Base-by-base conservation (phyloP, 2,888 invertebrate genomes). In the Aleiodes leptofemur region DNA sequence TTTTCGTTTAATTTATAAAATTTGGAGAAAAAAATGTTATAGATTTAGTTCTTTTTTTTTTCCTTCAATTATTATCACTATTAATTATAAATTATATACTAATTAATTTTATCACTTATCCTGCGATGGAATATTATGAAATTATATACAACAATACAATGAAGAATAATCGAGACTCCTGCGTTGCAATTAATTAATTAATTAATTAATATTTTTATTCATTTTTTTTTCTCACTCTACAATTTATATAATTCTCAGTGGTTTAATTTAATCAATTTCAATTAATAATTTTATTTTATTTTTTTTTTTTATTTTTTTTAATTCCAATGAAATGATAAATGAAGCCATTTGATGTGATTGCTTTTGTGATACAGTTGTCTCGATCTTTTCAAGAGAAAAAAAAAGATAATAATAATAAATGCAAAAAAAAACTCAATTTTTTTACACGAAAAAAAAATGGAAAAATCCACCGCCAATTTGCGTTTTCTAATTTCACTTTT, bases 1-100 rank as follows among this genome's bases (percentile, higher is more conserved):
- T 86, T 81, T 85, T 85, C 83, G 83, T 86, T 87, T 86, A 86
- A 87, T 86, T 87, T 87, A 87, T 87, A 73, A 84, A 43, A 43
- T 43, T 77, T 82, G 83, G 82, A 83, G 83, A 80, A 84, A 83
- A 85, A 86, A 84, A 85, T 86, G 84, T 84, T 81, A 80, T 87
- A 86, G 83, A 85, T 85, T 87, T 84, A 84, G 82, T 83, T 85
- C 81, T 85, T 85, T 81, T 82, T 81, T 69, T 79, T 61, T 68
- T 73, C 55, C 75, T 64, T 34, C 66, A 74, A 76, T 73, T 76
- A 77, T 75, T 73, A 77, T 72, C 38, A 53, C 48, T 34, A 38
- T 72, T 70, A 69, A 72, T 72, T 64, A 61, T 76, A 76, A 69
- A 59, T 53, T 66, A 64, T 64, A 69, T 56, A 73, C 74, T 71